Conservation (phyloP, 2,113 vertebrate species). For the Rana temporaria region DNA sequence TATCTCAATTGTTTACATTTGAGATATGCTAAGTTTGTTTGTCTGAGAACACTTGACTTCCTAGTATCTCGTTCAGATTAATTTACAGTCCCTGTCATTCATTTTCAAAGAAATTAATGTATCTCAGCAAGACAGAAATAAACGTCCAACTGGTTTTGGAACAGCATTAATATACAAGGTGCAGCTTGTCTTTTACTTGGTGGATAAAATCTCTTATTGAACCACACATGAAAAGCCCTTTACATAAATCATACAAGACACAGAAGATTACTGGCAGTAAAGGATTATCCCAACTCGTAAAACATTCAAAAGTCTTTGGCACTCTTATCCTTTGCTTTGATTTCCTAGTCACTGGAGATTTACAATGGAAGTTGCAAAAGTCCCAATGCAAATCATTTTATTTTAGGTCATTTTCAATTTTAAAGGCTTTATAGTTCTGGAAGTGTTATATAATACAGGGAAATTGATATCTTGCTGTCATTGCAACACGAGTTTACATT, state of each 20-base stretch:
- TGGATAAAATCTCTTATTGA: slow-evolving; percentile 56
- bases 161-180: slow-evolving; percentile 49
- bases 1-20: too few relatives aligned
- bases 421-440: slow-evolving; percentile 3
- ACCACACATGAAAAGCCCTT: slow-evolving; percentile 54
- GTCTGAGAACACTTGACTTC: slow-evolving; percentile 1
- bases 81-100: slow-evolving; percentile 34
- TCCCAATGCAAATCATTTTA: slow-evolving; percentile 47
- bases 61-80: slow-evolving; percentile 19
- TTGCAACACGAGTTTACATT: background rate
- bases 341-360: slow-evolving; percentile 49
- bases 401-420: slow-evolving; percentile 44
- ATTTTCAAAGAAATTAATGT: slow-evolving; percentile 45
- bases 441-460: slow-evolving; percentile 19
- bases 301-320: slow-evolving; percentile 53
- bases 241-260: slow-evolving; percentile 55
- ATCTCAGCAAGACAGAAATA: slow-evolving; percentile 48
- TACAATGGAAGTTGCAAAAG: slow-evolving; percentile 32
- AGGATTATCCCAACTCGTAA: slow-evolving; percentile 56
- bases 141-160: slow-evolving; percentile 38
- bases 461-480: slow-evolving; percentile 15
- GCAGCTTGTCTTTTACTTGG: slow-evolving; percentile 48
- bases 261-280: slow-evolving; percentile 56
- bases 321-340: slow-evolving; percentile 51
- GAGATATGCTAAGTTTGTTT: background rate